Conservation (phyloP, 2,888 invertebrate species). For the Epirrhoe tristata region DNA sequence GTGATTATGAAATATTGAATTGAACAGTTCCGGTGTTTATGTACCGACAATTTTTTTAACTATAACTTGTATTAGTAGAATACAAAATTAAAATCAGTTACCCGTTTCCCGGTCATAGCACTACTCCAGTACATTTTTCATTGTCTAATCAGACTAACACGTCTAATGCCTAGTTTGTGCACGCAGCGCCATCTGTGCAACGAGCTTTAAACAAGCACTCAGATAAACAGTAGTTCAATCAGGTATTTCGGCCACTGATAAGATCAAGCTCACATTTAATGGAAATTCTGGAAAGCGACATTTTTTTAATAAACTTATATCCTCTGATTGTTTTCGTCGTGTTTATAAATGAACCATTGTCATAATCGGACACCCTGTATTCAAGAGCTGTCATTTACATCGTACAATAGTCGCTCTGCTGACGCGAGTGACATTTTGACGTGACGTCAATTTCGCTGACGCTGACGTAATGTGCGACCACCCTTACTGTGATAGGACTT, state of each 20-base stretch:
- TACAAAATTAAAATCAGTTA: no score
- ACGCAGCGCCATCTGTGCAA: constrained; percentile 14
- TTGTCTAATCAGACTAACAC: constrained; percentile 22
- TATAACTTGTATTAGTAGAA: no score
- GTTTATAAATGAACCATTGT: not conserved
- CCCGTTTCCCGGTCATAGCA: not conserved
- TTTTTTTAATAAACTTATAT: not conserved
- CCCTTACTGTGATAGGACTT: constrained; percentile 14
- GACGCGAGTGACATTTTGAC: constrained; percentile 14
- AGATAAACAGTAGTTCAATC: not conserved
- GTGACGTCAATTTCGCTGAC: constrained; percentile 16
- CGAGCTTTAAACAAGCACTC: constrained; percentile 6
- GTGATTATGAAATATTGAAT: no score
- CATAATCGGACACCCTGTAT: constrained; percentile 1
- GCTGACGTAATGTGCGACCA: constrained; percentile 15
- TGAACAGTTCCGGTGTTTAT: no score
- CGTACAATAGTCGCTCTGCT: not conserved
- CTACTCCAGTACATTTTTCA: constrained; percentile 4
- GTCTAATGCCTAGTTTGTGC: constrained; percentile 8
- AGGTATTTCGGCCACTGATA: not conserved
- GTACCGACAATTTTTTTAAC: no score
- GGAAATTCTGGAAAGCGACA: not conserved
- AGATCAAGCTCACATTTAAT: not conserved
- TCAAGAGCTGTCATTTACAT: constrained; percentile 12
- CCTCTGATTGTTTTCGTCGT: not conserved